A percentile compares a stretch with the other conserved stretches of the same genome.
These are phyloP conservation scores for Columbina picui DNA, from an alignment of 2,113 vertebrate genomes.

Conservation along the genomic window DNA sequence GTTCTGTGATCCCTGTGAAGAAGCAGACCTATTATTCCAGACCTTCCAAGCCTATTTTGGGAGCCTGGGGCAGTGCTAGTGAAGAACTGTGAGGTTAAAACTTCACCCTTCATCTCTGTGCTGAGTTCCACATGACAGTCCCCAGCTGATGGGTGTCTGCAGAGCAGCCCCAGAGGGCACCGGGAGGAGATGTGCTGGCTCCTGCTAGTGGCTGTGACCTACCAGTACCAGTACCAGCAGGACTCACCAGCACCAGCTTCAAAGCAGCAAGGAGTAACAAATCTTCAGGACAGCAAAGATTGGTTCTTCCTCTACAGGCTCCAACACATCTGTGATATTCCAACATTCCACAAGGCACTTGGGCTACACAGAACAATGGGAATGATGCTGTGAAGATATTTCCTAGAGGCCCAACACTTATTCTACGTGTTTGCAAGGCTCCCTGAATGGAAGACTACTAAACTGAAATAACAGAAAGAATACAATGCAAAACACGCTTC, in stretches of 20 bases:
- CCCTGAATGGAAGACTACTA: neutral
- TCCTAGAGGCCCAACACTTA: neutral
- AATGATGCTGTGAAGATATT: neutral
- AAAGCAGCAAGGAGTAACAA: neutral
- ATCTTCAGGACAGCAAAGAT: neutral
- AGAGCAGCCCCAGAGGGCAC: neutral
- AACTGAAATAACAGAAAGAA: neutral
- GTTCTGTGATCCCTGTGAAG: neutral
- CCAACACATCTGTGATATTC: neutral
- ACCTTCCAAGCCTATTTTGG: neutral
- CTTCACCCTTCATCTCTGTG: neutral
- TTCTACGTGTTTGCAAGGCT: neutral
- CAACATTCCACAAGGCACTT: neutral
- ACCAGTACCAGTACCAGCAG: no score
- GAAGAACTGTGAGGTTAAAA: neutral
- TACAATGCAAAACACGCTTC: rapidly evolving
- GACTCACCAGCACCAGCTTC: neutral
- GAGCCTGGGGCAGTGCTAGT: neutral
- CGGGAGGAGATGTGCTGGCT: neutral
- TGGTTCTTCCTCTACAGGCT: neutral
- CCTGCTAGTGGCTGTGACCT: neutral
- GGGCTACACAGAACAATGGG: neutral
- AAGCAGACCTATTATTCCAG: neutral
- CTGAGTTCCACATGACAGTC: neutral
- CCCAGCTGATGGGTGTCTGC: neutral